These are phyloP conservation scores for Hyles euphorbiae DNA, from an alignment of 1,140 invertebrate species.

Conservation along the genomic window DNA sequence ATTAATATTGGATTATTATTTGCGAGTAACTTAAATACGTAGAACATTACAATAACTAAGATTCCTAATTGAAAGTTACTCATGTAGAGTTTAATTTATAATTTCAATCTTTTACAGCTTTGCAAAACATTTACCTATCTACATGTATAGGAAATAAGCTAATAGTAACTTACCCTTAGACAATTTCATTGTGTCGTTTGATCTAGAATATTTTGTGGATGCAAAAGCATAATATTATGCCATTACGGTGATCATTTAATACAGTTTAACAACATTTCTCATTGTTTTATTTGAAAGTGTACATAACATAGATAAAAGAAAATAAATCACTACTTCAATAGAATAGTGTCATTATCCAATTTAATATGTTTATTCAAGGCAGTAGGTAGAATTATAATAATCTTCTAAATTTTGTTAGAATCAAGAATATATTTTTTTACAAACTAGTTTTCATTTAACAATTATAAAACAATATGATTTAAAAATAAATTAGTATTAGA, in stretches of 20 bases:
- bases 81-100: not conserved
- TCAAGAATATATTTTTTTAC: too few relatives aligned
- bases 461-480: too few relatives aligned
- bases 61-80: too few relatives aligned
- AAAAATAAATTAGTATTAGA: too few relatives aligned
- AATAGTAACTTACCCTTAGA: conserved; percentile 14
- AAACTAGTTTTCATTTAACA: too few relatives aligned
- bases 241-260: conserved; percentile 32
- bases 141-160: conserved; percentile 16
- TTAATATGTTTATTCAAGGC: not conserved
- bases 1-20: not conserved
- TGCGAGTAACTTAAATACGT: not conserved
- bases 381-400: too few relatives aligned
- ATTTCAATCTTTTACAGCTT: not conserved
- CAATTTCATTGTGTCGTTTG: conserved; percentile 13
- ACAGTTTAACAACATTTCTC: conserved; percentile 32
- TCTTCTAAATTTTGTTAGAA: too few relatives aligned
- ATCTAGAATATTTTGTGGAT: conserved; percentile 27
- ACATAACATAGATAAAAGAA: not conserved
- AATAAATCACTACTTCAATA: not conserved
- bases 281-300: conserved; percentile 31
- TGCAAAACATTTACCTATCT: conserved; percentile 4
- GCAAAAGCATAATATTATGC: conserved; percentile 31
- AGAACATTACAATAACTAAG: not conserved
- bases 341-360: not conserved